Percentiles rank a stretch among this genome's conserved stretches.
These are phyloP conservation scores for Saimiri boliviensis DNA, from an alignment of 2,113 vertebrate genomes.

Conservation along the genomic window DNA sequence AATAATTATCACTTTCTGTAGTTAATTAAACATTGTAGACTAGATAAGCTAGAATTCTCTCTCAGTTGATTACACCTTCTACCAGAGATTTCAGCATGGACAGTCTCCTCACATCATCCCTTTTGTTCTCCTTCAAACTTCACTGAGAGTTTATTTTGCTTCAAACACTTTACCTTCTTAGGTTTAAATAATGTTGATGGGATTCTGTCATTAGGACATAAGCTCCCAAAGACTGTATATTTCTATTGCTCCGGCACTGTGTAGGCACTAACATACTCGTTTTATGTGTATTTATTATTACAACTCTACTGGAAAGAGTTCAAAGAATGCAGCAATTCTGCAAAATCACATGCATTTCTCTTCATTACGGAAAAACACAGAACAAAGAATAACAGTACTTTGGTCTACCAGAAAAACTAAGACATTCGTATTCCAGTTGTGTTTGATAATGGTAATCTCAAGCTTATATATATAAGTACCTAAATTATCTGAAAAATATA, in stretches of 20 bases:
- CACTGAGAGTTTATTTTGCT: not conserved
- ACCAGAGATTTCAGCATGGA: not conserved
- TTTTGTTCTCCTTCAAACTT: not conserved
- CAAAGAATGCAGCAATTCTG: slow-evolving; percentile 7
- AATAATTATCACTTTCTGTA: not conserved
- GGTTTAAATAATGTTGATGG: not conserved
- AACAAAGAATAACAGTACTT: not conserved
- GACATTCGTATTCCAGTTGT: not conserved
- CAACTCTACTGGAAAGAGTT: not conserved
- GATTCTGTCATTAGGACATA: not conserved
- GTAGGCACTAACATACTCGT: not conserved
- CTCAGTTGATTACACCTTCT: not conserved
- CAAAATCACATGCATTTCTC: slow-evolving; percentile 16
- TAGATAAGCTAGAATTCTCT: not conserved
- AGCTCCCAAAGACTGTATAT: not conserved
- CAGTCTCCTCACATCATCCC: not conserved
- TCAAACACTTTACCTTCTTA: slow-evolving; percentile 12
- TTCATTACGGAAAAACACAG: not conserved
- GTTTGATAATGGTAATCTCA: not conserved
- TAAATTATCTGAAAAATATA: slow-evolving; percentile 39
- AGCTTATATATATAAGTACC: not conserved
- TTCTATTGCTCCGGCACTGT: not conserved
- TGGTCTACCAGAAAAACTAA: slow-evolving; percentile 1
- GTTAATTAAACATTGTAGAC: not conserved
- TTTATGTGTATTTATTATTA: slow-evolving; percentile 25